Evolutionary conservation across 35 echinoderm and acorn worm genomes (phyloP).

Genomic region (Acanthaster planci): DNA sequence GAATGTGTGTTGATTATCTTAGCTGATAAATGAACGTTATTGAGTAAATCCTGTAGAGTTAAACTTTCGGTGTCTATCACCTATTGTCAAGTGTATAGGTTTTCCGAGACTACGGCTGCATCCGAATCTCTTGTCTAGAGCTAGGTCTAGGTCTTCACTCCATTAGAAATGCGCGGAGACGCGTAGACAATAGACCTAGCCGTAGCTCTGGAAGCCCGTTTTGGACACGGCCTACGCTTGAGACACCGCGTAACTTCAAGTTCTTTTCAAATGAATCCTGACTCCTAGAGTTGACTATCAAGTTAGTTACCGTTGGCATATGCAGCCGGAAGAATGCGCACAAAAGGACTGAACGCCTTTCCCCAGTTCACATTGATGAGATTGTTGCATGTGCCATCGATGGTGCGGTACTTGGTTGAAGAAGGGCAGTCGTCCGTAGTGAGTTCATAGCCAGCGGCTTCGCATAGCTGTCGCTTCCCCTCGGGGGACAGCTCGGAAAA

Average conservation of each 20-base stretch:
- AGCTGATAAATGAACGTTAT: no score
- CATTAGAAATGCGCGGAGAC: no score
- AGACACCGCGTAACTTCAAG: neutral
- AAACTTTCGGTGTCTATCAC: no score
- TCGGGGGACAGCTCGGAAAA: neutral
- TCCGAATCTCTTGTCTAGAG: no score
- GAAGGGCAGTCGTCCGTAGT: constrained; percentile 36
- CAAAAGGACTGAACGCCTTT: constrained; percentile 50
- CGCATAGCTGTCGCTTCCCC: constrained; percentile 19
- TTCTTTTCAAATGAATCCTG: neutral
- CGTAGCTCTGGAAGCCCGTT: no score
- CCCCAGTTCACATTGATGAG: constrained; percentile 67
- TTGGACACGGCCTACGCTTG: neutral
- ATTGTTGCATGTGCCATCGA: constrained; percentile 77
- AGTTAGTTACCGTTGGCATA: constrained; percentile 65
- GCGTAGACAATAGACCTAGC: no score
- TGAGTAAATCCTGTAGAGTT: no score
- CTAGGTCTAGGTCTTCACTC: no score
- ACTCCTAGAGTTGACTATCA: neutral
- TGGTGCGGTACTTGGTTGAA: constrained; percentile 34
- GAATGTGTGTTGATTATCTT: no score
- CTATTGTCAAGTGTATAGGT: no score
- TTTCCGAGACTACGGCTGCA: no score
- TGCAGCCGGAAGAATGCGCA: constrained; percentile 30
- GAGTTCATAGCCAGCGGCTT: constrained; percentile 35